phyloP scores from a whole-genome alignment of 2,888 invertebrate species.

The Ornithoptera alexandrae region DNA sequence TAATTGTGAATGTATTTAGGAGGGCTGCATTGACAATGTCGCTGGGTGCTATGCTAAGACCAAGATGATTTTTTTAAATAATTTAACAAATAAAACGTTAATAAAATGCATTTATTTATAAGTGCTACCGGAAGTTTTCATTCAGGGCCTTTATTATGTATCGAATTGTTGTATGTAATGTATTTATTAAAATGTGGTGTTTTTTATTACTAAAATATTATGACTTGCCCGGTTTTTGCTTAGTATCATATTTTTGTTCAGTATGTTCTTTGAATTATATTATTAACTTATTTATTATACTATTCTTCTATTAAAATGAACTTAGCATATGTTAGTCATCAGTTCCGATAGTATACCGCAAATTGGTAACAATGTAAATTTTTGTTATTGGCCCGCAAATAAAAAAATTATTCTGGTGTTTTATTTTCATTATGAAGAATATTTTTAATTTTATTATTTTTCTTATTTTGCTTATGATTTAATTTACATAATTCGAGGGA shows the following conservation, averaged over 20 bases:
- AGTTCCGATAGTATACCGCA: not conserved
- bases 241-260: not conserved
- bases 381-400: no score
- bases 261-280: not conserved
- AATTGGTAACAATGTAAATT: not conserved
- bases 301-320: not conserved
- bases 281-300: not conserved
- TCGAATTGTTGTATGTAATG: conserved; percentile 39
- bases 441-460: no score
- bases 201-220: not conserved
- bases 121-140: conserved; percentile 24
- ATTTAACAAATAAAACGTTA: conserved; percentile 35
- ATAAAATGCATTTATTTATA: conserved; percentile 32
- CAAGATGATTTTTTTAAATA: conserved; percentile 49
- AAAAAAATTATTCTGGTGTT: no score
- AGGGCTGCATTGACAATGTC: conserved; percentile 42
- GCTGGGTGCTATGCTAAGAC: conserved; percentile 71
- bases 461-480: not conserved
- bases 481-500: not conserved
- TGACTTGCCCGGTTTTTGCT: not conserved
- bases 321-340: not conserved
- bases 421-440: no score
- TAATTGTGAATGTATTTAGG: conserved; percentile 36
- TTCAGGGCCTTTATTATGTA: conserved; percentile 35
- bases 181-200: conserved; percentile 24